These are phyloP conservation scores for Sthenelais limicola DNA, from an alignment of 2,888 invertebrate species.

Conservation along the genomic window DNA sequence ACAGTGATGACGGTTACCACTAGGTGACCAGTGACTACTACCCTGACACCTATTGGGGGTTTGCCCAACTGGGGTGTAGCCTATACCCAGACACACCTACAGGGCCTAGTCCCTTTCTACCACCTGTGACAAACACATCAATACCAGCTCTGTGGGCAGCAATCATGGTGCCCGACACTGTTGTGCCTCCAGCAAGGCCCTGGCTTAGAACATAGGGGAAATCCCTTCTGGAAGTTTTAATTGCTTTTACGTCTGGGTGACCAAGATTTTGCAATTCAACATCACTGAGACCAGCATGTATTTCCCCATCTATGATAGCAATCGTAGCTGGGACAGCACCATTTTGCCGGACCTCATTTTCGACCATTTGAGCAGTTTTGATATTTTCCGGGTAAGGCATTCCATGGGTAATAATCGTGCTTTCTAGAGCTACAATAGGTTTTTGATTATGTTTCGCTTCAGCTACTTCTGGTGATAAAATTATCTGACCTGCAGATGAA, in stretches of 20 bases:
- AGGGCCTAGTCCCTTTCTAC: too few species aligned
- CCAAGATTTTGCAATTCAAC: too few species aligned
- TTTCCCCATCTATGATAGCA: conserved; percentile 86
- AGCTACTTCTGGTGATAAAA: conserved; percentile 74
- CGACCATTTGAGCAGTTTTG: conserved; percentile 85
- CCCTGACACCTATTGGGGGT: too few species aligned
- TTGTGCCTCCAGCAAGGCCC: conserved; percentile 83
- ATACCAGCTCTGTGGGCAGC: conserved; percentile 88
- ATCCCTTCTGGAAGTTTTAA: conserved; percentile 92
- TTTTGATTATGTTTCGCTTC: conserved; percentile 77
- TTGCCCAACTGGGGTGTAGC: too few species aligned
- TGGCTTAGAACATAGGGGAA: conserved; percentile 83
- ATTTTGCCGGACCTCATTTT: conserved; percentile 80
- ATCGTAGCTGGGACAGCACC: conserved; percentile 94
- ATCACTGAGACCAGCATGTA: conserved; percentile 91
- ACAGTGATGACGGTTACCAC: too few species aligned
- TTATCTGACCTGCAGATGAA: conserved; percentile 48
- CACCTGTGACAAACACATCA: conserved; percentile 93
- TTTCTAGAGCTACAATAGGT: conserved; percentile 95
- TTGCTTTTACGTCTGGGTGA: too few species aligned
- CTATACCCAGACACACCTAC: too few species aligned
- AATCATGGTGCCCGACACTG: conserved; percentile 94
- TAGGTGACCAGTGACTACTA: too few species aligned
- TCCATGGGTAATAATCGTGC: conserved; percentile 98
- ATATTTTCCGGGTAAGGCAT: conserved; percentile 96